Percentiles rank a stretch among this genome's conserved stretches.
phyloP scores from a whole-genome alignment of 2,888 invertebrate species.

The Mongoloraphidia duomilia region DNA sequence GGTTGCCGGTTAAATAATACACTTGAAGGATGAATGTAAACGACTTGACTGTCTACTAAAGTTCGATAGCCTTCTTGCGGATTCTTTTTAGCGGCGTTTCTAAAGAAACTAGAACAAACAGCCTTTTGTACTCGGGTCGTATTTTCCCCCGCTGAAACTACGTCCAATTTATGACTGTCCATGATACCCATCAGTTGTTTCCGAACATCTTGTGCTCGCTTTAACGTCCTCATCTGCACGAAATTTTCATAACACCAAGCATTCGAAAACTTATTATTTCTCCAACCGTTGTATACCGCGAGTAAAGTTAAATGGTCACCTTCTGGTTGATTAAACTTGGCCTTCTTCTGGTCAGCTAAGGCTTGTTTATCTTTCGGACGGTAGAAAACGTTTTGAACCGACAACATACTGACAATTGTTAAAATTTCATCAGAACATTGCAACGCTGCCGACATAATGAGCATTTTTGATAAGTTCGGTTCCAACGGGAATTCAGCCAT shows the following conservation, averaged over 20 bases:
- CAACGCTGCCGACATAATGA: conserved; percentile 97
- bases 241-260: conserved; percentile 99
- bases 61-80: conserved; percentile 97
- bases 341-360: conserved; percentile 95
- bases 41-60: conserved; percentile 92
- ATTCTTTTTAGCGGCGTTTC: conserved; percentile 98
- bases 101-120: conserved; percentile 95
- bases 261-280: conserved; percentile 96
- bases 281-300: conserved; percentile 99
- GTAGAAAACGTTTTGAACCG: conserved; percentile 97
- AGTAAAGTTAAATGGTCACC: conserved; percentile 94
- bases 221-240: conserved; percentile 91
- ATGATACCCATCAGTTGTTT: conserved; percentile 95
- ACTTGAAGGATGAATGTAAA: conserved; percentile 97
- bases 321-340: conserved; percentile 97
- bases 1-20: conserved; percentile 96
- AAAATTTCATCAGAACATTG: conserved; percentile 97
- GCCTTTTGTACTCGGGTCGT: conserved; percentile 94
- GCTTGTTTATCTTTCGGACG: conserved; percentile 91
- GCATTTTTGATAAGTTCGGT: conserved; percentile 94
- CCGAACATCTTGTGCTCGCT: conserved; percentile 93
- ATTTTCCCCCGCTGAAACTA: conserved; percentile 91
- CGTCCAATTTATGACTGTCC: conserved; percentile 93
- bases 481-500: conserved; percentile 99
- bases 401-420: conserved; percentile 97